These are phyloP conservation scores for Tachina grossa DNA, from an alignment of 2,888 invertebrate species.

Conservation along the genomic window DNA sequence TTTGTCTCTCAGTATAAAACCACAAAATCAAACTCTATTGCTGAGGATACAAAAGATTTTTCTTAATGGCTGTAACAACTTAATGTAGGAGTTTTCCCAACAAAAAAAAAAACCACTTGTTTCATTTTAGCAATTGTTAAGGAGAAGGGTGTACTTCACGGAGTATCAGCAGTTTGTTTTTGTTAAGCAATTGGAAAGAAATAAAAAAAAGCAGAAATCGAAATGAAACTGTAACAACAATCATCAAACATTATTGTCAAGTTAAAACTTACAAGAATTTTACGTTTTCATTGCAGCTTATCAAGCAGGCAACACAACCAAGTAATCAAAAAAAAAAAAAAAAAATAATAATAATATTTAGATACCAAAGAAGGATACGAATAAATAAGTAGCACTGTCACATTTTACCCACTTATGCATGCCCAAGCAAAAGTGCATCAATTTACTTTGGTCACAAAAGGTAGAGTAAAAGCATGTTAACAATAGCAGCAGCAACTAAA, in stretches of 20 bases:
- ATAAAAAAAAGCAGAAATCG: neutral
- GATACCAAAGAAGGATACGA: conserved; percentile 38
- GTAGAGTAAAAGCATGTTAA: conserved; percentile 41
- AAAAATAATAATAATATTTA: conserved; percentile 14
- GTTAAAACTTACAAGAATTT: conserved; percentile 72
- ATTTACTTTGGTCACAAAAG: conserved; percentile 59
- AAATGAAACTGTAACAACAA: conserved; percentile 63
- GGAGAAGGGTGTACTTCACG: conserved; percentile 12
- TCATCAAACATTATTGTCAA: conserved; percentile 70
- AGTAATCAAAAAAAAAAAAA: conserved; percentile 33
- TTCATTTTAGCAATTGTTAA: conserved; percentile 15
- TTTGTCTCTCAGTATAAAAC: conserved; percentile 32
- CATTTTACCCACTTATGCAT: neutral
- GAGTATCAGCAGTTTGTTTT: neutral
- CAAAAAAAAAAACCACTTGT: conserved; percentile 17
- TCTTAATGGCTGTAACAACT: conserved; percentile 53
- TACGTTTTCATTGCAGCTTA: conserved; percentile 73
- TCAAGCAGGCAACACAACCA: conserved; percentile 51
- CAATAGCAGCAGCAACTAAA: conserved; percentile 32
- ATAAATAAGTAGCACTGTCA: conserved; percentile 1
- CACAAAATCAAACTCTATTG: conserved; percentile 47
- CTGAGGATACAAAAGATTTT: conserved; percentile 52
- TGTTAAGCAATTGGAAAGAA: conserved; percentile 13
- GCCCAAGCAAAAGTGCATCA: conserved; percentile 55
- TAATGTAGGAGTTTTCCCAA: conserved; percentile 30